Percentiles rank a stretch among this genome's conserved stretches.
phyloP scores from a whole-genome alignment of 2,797 vertebrate species.

The Sebastolobus altivelis region DNA sequence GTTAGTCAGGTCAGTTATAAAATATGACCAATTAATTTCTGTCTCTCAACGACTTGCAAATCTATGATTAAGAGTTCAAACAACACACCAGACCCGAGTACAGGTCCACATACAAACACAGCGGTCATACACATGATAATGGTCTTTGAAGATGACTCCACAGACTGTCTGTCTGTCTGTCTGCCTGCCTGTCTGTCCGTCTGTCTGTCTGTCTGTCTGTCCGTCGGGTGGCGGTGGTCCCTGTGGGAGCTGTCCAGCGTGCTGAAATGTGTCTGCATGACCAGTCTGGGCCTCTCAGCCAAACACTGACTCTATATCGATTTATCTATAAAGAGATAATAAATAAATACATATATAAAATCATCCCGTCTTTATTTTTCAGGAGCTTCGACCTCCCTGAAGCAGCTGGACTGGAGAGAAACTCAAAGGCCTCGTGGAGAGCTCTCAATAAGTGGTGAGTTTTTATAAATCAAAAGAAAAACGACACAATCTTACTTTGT shows the following conservation, averaged over 20 bases:
- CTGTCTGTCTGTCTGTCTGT: neutral
- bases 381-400: neutral
- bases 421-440: neutral
- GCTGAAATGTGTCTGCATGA: slow-evolving; percentile 67
- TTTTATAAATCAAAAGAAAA: neutral
- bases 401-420: neutral
- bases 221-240: slow-evolving; percentile 12
- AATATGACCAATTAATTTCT: neutral
- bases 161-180: neutral
- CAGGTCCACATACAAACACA: neutral
- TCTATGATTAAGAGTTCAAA: neutral
- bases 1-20: neutral
- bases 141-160: no score
- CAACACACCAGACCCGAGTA: neutral
- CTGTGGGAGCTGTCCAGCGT: slow-evolving; percentile 81
- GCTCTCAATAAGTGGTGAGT: neutral
- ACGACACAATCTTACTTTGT: fast-evolving
- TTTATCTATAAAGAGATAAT: neutral
- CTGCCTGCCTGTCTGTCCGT: neutral
- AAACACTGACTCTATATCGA: neutral
- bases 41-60: neutral
- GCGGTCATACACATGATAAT: no score
- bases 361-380: neutral
- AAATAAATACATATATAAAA: neutral
- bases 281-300: neutral